Percentiles rank a stretch among this genome's conserved stretches.
phyloP scores from a whole-genome alignment of 1,140 invertebrate species.

The Caerostris extrusa region DNA sequence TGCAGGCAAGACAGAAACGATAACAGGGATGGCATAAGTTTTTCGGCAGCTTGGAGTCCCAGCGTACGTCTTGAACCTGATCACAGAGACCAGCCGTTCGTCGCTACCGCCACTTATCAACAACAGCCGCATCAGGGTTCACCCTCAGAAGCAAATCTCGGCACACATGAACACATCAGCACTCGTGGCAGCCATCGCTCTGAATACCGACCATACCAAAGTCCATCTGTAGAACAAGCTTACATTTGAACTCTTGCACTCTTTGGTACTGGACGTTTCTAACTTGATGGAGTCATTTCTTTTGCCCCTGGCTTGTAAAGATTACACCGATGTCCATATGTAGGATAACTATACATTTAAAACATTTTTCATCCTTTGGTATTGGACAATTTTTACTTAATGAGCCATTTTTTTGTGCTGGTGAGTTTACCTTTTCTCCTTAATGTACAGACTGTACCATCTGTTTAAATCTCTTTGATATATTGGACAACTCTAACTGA shows the following conservation, averaged over 20 bases:
- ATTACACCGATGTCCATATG: constrained; percentile 52
- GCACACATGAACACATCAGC: not conserved
- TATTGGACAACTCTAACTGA: too few relatives aligned
- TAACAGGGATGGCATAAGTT: constrained; percentile 72
- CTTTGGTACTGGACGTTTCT: not conserved
- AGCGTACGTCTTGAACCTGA: constrained; percentile 65
- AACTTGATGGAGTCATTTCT: too few relatives aligned
- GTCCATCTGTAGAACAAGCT: constrained; percentile 63
- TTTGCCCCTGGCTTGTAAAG: not conserved
- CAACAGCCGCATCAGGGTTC: not conserved
- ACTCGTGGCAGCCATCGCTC: not conserved
- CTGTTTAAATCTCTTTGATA: too few relatives aligned
- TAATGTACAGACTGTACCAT: not conserved
- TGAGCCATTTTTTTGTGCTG: not conserved
- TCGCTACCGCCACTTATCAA: constrained; percentile 47
- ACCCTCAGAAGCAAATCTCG: constrained; percentile 3
- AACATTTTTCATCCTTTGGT: not conserved
- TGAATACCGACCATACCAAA: constrained; percentile 64
- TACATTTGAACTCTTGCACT: constrained; percentile 51
- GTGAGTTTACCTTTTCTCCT: not conserved
- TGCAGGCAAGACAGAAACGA: constrained; percentile 73
- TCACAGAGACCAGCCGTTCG: constrained; percentile 21
- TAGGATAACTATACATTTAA: constrained; percentile 67
- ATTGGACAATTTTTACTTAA: not conserved
- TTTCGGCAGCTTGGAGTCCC: constrained; percentile 39